A percentile compares a stretch with the other conserved stretches of the same genome.
Conservation (phyloP, 2,888 invertebrate species). For the Andrena marginata region DNA sequence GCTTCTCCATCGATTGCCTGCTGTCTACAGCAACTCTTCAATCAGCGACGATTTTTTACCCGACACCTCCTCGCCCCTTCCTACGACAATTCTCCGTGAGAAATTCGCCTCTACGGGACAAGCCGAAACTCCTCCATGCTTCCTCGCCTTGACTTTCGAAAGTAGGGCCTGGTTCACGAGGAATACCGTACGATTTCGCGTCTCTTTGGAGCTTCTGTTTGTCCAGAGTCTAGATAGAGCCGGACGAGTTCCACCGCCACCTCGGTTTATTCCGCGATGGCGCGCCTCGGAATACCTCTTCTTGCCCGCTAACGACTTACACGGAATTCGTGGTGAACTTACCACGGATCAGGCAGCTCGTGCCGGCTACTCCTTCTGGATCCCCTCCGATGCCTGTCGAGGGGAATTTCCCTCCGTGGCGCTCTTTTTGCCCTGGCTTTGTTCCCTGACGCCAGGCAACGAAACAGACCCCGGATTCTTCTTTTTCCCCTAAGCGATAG, state of each 20-base stretch:
- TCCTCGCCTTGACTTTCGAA: no score
- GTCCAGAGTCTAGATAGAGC: slow-evolving; percentile 27
- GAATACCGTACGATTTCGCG: slow-evolving; percentile 15
- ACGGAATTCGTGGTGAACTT: slow-evolving; percentile 32
- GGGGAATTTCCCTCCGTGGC: slow-evolving; percentile 37
- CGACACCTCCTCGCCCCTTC: neutral
- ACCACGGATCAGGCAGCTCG: slow-evolving; percentile 4
- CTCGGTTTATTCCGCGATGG: slow-evolving; percentile 23
- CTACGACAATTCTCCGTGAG: neutral
- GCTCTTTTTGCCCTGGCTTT: slow-evolving; percentile 38
- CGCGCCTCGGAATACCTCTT: slow-evolving; percentile 9
- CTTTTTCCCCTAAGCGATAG: neutral
- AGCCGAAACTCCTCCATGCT: no score
- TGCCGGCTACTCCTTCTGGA: slow-evolving; percentile 1
- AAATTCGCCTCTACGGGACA: neutral
- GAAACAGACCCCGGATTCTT: slow-evolving; percentile 35
- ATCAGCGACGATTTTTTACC: neutral
- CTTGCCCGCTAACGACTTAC: slow-evolving; percentile 34
- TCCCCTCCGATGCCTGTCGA: neutral
- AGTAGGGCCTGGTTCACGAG: neutral
- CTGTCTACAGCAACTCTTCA: neutral
- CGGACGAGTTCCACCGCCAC: slow-evolving; percentile 43
- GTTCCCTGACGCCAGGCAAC: slow-evolving; percentile 16
- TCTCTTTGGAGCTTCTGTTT: slow-evolving; percentile 2
- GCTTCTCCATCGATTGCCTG: slow-evolving; percentile 36